Evolutionary conservation across 2,797 vertebrate genomes (phyloP).

Genomic region (Coluber constrictor): DNA sequence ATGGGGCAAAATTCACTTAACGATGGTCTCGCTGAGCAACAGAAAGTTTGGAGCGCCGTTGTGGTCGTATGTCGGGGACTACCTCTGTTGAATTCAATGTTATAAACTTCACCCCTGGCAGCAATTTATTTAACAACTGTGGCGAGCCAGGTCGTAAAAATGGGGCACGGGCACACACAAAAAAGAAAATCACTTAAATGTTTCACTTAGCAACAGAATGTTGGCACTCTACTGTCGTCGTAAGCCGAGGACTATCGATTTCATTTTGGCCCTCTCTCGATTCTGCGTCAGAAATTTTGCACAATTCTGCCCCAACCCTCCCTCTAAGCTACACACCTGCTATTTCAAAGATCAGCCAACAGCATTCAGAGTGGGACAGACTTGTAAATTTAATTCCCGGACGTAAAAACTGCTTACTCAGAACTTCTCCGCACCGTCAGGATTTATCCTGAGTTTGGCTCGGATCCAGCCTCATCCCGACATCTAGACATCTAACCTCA

Average conservation of each 20-base stretch:
- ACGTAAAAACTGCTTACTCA: neutral
- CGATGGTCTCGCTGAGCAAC: no score
- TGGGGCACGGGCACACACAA: no score
- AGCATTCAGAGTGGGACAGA: neutral
- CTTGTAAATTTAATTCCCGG: neutral
- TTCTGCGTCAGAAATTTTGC: neutral
- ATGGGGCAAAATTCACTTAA: no score
- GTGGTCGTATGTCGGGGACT: no score
- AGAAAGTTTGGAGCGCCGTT: no score
- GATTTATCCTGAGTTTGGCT: neutral
- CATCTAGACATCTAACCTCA: neutral
- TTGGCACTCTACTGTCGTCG: no score
- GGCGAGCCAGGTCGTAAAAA: no score
- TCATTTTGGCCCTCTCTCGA: neutral
- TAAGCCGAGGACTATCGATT: neutral
- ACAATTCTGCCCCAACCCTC: neutral
- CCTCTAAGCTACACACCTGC: neutral
- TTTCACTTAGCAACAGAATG: no score
- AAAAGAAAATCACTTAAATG: no score
- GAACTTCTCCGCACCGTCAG: neutral
- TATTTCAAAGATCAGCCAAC: neutral
- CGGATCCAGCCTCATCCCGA: neutral
- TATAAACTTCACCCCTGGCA: no score
- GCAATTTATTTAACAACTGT: no score
- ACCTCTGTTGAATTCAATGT: no score